Evolutionary conservation across 1,140 invertebrate genomes (phyloP), one percentile per base, ranked within the genome.

Genomic region (Calephelis virginiensis): DNA sequence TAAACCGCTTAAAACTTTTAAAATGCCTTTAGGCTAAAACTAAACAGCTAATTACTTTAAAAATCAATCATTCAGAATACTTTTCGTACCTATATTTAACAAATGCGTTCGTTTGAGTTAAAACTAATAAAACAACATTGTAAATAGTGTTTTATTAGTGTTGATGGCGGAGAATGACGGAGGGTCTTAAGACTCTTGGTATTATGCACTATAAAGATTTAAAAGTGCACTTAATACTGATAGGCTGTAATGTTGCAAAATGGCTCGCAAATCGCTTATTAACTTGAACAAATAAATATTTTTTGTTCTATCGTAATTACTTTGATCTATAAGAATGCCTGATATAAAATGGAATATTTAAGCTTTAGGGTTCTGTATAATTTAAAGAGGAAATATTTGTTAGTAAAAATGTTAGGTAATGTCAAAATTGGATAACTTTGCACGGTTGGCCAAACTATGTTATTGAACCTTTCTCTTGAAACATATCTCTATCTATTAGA

Each of bases 151-250:
- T 82, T 78, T 82, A 78, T 78, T 72, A 49, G 56, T 63, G 65
- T 50, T 80, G 78, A 82, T 80, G 74, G 71, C 61, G 40, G 63
- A 63, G 59, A 28, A 28, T 28, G 40, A 43, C 3, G 40, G 40
- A 43, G 40, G 7, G 45, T 50, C 63, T 69, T 76, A 83, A 83
- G 70, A 66, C 10, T 68, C 78, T 72, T 76, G 68, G 70, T 69
- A 80, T 81, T 80, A 80, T 64, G 63, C 43, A 60, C 74, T 69
- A 69, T 82, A 76, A 82, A 80, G 50, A 53, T 61, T 76, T 77
- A 76, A 75, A 78, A 63, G 56, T 61, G 61, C 60, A 67, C 59
- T 61, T 47, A 59, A 28, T 40, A 8, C 12, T 6, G 56, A 59
- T 59, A 37, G 37, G 12, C 37, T 12, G 37, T 59, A 59, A 56